Conservation (phyloP, 2,888 invertebrate genomes). For the Eilema sororculum region DNA sequence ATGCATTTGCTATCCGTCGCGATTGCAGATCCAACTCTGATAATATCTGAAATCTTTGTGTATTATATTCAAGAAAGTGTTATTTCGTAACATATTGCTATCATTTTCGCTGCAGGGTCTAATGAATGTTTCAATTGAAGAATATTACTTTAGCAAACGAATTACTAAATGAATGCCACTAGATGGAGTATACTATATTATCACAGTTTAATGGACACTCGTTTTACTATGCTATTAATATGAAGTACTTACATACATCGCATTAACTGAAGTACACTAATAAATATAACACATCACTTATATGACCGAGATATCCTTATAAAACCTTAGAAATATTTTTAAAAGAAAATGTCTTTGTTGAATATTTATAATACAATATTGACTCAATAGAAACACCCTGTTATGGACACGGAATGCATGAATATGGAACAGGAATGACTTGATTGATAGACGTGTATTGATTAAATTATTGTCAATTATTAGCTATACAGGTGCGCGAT, state of each 20-base stretch:
- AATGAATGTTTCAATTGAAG: not conserved
- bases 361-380: not conserved
- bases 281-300: too few species aligned
- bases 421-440: constrained; percentile 33
- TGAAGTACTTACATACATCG: too few species aligned
- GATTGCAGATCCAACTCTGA: constrained; percentile 14
- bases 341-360: not conserved
- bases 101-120: constrained; percentile 2
- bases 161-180: too few species aligned
- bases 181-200: too few species aligned
- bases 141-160: too few species aligned
- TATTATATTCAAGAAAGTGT: not conserved
- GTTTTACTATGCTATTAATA: not conserved
- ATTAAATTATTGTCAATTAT: constrained; percentile 33
- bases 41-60: constrained; percentile 11
- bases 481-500: constrained; percentile 40
- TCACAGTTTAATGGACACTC: too few species aligned
- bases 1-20: constrained; percentile 16
- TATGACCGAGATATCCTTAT: not conserved
- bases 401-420: constrained; percentile 10
- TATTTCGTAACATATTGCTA: constrained; percentile 16
- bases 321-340: not conserved
- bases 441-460: constrained; percentile 31
- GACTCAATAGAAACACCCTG: constrained; percentile 15
- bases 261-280: too few species aligned